phyloP scores from a whole-genome alignment of 2,797 vertebrate species.

The Labeo calbasu region DNA sequence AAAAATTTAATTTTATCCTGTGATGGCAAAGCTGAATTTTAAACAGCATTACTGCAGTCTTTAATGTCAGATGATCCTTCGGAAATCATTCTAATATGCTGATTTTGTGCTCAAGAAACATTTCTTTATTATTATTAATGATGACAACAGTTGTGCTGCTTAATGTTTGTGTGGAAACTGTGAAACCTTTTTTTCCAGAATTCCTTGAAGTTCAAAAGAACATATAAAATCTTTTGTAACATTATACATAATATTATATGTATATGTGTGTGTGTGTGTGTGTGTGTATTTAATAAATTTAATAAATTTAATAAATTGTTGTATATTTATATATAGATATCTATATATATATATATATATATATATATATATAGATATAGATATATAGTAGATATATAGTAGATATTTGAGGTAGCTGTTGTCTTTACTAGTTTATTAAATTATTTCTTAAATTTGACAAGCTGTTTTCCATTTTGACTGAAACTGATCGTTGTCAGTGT shows the following conservation, averaged over 20 bases:
- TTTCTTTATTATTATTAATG: neutral
- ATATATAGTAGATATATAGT: too few relatives aligned
- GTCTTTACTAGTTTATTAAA: neutral
- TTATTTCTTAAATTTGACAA: neutral
- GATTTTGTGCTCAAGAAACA: neutral
- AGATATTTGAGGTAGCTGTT: neutral
- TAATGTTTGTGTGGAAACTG: neutral
- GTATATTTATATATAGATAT: too few relatives aligned
- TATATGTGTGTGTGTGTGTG: too few relatives aligned
- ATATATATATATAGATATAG: too few relatives aligned
- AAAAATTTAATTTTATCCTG: neutral
- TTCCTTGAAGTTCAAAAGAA: neutral
- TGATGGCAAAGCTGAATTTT: neutral
- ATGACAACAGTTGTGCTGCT: neutral
- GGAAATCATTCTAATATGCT: neutral
- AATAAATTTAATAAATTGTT: too few relatives aligned
- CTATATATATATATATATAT: neutral
- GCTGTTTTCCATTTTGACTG: slow-evolving; percentile 1
- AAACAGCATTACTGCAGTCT: neutral
- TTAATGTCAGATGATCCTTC: neutral
- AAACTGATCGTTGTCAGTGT: neutral
- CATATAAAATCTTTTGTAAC: neutral
- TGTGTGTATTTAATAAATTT: too few relatives aligned
- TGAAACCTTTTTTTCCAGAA: neutral
- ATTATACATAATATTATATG: too few relatives aligned